These are phyloP conservation scores for Heliothis virescens DNA, from an alignment of 1,140 invertebrate genomes.

Conservation along the genomic window DNA sequence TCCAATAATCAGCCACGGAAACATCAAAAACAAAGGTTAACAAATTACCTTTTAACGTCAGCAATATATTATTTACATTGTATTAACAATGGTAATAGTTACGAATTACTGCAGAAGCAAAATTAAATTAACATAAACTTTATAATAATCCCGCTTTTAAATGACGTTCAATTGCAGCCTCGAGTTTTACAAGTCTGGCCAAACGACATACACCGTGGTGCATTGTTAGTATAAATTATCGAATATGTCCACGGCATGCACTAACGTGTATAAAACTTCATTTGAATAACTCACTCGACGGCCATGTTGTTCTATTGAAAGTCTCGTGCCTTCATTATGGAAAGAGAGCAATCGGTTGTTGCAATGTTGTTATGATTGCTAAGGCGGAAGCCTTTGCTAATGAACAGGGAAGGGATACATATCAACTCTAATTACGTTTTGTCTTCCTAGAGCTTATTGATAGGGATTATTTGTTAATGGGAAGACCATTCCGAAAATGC, in stretches of 20 bases:
- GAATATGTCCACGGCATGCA: slow-evolving; percentile 48
- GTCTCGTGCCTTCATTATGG: slow-evolving; percentile 28
- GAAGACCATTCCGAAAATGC: not conserved
- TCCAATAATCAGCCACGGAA: no score
- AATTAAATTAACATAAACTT: slow-evolving; percentile 15
- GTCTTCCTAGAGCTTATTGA: not conserved
- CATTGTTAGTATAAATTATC: slow-evolving; percentile 50
- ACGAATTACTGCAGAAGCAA: slow-evolving; percentile 1
- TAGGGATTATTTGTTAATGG: not conserved
- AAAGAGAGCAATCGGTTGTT: slow-evolving; percentile 42
- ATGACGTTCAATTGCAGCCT: slow-evolving; percentile 26
- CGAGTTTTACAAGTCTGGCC: slow-evolving; percentile 24
- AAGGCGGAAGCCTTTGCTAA: slow-evolving; percentile 22
- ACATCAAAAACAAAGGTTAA: no score
- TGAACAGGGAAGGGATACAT: slow-evolving; percentile 23
- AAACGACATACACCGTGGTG: slow-evolving; percentile 8
- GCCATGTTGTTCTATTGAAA: slow-evolving; percentile 45
- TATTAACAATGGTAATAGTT: not conserved
- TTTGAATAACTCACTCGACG: slow-evolving; percentile 72
- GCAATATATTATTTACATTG: no score
- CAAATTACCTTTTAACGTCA: no score
- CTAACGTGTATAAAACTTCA: slow-evolving; percentile 63
- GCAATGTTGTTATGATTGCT: slow-evolving; percentile 30
- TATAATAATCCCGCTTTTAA: slow-evolving; percentile 19
- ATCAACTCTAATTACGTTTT: slow-evolving; percentile 5